Conservation (phyloP, 2,113 vertebrate genomes). For the Myiozetetes cayanensis region DNA sequence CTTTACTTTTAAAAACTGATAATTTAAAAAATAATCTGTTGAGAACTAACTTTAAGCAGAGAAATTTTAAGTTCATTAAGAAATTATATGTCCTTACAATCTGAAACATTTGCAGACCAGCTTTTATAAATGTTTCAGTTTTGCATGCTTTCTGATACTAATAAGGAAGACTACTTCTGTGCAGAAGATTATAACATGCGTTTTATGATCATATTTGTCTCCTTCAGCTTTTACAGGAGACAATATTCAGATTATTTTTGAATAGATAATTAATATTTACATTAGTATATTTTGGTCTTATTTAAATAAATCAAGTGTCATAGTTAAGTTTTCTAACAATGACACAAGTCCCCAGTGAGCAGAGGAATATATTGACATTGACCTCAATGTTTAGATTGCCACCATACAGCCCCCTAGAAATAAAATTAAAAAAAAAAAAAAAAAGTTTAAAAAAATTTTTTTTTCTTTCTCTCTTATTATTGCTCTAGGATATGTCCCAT, state of each 20-base stretch:
- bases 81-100: neutral
- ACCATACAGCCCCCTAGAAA: neutral
- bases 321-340: neutral
- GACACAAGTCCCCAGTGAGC: neutral
- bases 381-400: neutral
- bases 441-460: neutral
- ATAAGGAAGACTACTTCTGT: neutral
- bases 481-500: neutral
- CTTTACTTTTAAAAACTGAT: neutral
- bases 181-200: neutral
- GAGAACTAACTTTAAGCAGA: neutral
- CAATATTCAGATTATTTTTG: neutral
- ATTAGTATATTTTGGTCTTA: neutral
- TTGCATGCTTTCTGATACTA: neutral
- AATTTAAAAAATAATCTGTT: neutral
- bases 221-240: neutral
- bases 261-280: slow-evolving; percentile 3
- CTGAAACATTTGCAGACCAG: neutral
- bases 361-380: neutral
- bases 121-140: neutral
- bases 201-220: neutral
- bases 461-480: neutral
- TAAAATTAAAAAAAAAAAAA: too few species aligned
- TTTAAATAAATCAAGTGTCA: neutral
- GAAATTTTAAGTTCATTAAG: neutral